Base-by-base conservation (phyloP, 1,140 invertebrate genomes). In the Lerema accius region DNA sequence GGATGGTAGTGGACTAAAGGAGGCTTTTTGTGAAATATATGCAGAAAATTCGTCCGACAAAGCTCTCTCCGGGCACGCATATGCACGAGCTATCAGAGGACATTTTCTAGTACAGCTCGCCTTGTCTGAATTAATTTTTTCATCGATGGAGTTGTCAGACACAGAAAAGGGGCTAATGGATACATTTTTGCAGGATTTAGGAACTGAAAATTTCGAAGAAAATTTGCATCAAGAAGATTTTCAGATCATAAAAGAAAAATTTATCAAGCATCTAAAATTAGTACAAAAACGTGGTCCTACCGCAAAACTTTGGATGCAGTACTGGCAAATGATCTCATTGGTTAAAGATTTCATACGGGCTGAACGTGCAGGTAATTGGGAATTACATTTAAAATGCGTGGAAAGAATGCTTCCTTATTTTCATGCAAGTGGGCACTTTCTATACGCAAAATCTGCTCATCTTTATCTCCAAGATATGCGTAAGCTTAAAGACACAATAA, bases 401-500 rank as follows among this genome's bases (percentile, higher is more conserved):
- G 45, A 69, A 39, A 71, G 76, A 67, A 91, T 92, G 87, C 74
- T 92, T 16, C 87, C 84, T 0, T 88, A 82, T 73, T 90, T 92
- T 72, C 84, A 90, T 69, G 84, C 89, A 3, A 49, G 70, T 59
- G 89, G 91, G 9, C 91, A 92, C 67, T 85, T 84, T 62, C 53
- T 81, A 14, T 91, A 91, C 72, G 81, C 88, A 4, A 92, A 92
- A 80, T 88, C 82, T 53, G 69, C 69, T 32, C 78, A 84, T 28
- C 48, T 91, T 11, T 92, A 92, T 71, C 51, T 92, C 7, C 84
- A 91, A 80, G 67, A 90, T 71, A 91, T 86, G 86, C 0, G 40
- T 51, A 26, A 73, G 37, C 32, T 80, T 14, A 48, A 72, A 15
- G 63, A 75, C 49, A 75, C 46, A 64, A 65, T 82, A 59, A n/a